Percentiles rank a stretch among this genome's conserved stretches.
These are phyloP conservation scores for Ctenodactylus gundi DNA, from an alignment of 2,113 vertebrate species.

Conservation along the genomic window DNA sequence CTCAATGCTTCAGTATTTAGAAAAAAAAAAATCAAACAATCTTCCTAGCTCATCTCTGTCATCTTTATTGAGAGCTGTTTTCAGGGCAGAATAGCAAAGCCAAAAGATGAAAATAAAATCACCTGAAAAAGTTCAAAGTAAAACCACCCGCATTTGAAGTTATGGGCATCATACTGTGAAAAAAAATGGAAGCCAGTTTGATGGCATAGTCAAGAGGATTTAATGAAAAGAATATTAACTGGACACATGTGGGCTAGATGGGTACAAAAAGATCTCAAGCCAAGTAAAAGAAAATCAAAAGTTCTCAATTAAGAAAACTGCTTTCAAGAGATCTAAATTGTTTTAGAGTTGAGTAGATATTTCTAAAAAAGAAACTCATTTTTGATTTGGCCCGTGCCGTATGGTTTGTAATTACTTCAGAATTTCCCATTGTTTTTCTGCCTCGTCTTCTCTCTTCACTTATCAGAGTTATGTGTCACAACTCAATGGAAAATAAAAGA, in stretches of 20 bases:
- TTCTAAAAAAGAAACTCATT: not conserved
- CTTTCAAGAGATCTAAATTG: constrained; percentile 31
- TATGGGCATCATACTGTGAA: not conserved
- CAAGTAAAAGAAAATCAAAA: constrained; percentile 5
- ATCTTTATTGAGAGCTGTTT: constrained; percentile 9
- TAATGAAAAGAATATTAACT: constrained; percentile 6
- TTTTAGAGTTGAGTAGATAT: constrained; percentile 33
- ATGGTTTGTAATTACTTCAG: not conserved
- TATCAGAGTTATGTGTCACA: not conserved
- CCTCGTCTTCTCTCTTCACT: not conserved
- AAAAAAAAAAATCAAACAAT: not conserved
- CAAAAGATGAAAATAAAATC: constrained; percentile 39
- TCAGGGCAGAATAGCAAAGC: not conserved
- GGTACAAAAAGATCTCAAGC: not conserved
- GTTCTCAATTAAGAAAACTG: constrained; percentile 21
- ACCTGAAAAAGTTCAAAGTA: constrained; percentile 25
- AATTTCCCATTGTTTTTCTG: not conserved
- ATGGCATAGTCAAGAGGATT: not conserved
- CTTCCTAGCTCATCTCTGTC: not conserved
- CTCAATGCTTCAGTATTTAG: not conserved
- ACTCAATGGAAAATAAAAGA: not conserved
- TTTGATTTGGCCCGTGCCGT: not conserved
- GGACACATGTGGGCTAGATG: not conserved
- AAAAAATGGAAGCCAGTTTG: not conserved
- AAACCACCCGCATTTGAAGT: not conserved